These are phyloP conservation scores for Paralvinella palmiformis DNA, from an alignment of 1,140 invertebrate genomes.

Conservation along the genomic window DNA sequence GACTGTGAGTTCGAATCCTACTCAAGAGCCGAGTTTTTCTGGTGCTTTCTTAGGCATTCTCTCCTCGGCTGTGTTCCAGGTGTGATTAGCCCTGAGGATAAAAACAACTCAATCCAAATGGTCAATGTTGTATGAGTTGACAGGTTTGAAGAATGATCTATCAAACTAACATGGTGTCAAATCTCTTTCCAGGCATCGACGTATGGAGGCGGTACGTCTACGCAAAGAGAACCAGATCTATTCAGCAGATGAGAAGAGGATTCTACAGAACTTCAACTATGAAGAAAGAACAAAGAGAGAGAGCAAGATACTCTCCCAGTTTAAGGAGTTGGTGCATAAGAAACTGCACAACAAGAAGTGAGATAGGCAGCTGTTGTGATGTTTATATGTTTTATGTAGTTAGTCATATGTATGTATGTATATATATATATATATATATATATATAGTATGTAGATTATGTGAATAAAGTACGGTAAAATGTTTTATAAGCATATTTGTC, in stretches of 20 bases:
- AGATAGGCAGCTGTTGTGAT: neutral
- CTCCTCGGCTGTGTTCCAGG: no score
- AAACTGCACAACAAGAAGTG: slow-evolving; percentile 32
- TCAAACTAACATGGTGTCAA: slow-evolving; percentile 2
- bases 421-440: no score
- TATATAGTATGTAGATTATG: no score
- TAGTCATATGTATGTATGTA: no score
- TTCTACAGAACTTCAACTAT: slow-evolving; percentile 95
- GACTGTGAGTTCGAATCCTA: no score
- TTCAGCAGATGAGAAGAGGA: slow-evolving; percentile 97
- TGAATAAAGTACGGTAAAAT: no score
- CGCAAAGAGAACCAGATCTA: slow-evolving; percentile 99
- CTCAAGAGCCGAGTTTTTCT: no score
- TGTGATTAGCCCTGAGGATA: neutral
- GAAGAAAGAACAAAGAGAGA: slow-evolving; percentile 94
- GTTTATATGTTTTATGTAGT: no score
- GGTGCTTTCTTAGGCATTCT: no score
- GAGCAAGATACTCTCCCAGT: slow-evolving; percentile 83
- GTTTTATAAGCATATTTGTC: no score
- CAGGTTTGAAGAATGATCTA: neutral
- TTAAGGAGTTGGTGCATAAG: slow-evolving; percentile 78
- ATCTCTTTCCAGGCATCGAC: slow-evolving; percentile 70
- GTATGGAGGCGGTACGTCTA: slow-evolving; percentile 99
- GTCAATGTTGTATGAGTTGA: slow-evolving; percentile 6
- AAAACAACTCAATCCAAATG: neutral